A percentile compares a stretch with the other conserved stretches of the same genome.
Evolutionary conservation across 2,888 invertebrate species (phyloP).

Genomic region (Abrostola triplasia): DNA sequence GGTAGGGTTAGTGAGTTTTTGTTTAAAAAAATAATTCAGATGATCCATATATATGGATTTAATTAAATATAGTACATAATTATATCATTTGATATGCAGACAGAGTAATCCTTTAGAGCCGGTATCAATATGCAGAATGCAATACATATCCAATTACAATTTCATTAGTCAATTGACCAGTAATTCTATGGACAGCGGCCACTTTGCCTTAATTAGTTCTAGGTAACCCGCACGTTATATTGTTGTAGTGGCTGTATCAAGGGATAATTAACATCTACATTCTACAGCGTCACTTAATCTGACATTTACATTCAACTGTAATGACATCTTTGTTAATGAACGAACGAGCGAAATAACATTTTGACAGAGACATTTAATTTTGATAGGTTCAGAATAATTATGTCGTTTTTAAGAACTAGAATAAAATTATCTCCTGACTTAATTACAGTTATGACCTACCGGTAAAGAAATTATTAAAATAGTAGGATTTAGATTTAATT

Average conservation of each 20-base stretch:
- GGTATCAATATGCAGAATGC: slow-evolving; percentile 49
- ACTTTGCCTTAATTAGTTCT: slow-evolving; percentile 39
- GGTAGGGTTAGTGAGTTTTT: no score
- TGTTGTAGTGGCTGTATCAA: slow-evolving; percentile 2
- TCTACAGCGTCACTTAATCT: background rate
- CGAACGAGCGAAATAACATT: no score
- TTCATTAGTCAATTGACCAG: slow-evolving; percentile 44
- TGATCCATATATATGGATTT: slow-evolving; percentile 20
- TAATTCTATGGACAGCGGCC: slow-evolving; percentile 33
- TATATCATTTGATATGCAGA: slow-evolving; percentile 32
- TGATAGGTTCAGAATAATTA: no score
- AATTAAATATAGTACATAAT: slow-evolving; percentile 10
- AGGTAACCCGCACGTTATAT: slow-evolving; percentile 24
- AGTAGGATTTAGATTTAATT: no score
- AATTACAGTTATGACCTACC: no score
- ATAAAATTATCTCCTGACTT: no score
- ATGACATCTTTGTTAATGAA: background rate
- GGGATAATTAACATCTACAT: slow-evolving; percentile 3
- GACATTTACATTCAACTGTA: slow-evolving; percentile 1
- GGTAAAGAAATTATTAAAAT: no score
- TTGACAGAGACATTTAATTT: no score
- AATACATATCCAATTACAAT: slow-evolving; percentile 52
- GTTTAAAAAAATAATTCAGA: background rate
- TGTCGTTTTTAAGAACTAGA: no score
- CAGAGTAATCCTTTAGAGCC: slow-evolving; percentile 34